A percentile compares a stretch with the other conserved stretches of the same genome.
These are phyloP conservation scores for Epizoanthus fatuus DNA, from an alignment of 92 coral and sea anemone species.

Conservation along the genomic window DNA sequence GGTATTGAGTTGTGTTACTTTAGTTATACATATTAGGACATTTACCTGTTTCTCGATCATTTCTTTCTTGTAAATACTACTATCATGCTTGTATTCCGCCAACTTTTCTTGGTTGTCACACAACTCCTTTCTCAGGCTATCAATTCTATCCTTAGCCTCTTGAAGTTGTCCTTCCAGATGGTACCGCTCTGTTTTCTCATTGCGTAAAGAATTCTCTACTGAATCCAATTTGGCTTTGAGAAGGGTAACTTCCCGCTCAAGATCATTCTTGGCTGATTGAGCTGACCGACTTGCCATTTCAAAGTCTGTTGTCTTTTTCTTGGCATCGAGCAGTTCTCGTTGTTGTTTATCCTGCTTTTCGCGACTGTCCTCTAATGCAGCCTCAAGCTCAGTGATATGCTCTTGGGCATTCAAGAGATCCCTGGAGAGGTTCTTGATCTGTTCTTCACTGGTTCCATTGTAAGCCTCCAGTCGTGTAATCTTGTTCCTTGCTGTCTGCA, in stretches of 20 bases:
- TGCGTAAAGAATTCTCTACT: constrained; percentile 69
- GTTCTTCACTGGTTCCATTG: constrained; percentile 65
- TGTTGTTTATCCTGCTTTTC: constrained; percentile 74
- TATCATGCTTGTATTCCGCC: constrained; percentile 66
- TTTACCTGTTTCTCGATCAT: constrained; percentile 63
- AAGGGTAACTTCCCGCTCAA: constrained; percentile 72
- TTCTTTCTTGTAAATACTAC: constrained; percentile 52
- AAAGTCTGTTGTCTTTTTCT: constrained; percentile 81
- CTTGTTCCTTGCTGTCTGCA: constrained; percentile 74
- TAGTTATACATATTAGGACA: background rate
- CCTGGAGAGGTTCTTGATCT: constrained; percentile 67
- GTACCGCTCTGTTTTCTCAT: constrained; percentile 67
- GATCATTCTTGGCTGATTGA: constrained; percentile 69
- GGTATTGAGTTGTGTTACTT: background rate
- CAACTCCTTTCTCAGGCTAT: constrained; percentile 58
- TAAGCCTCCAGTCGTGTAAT: constrained; percentile 86
- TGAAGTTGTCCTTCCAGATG: constrained; percentile 78
- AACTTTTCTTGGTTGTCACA: constrained; percentile 59
- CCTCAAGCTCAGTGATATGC: constrained; percentile 74
- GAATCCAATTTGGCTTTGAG: constrained; percentile 66
- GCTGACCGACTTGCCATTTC: constrained; percentile 78
- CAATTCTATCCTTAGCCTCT: constrained; percentile 72
- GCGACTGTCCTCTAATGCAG: constrained; percentile 55
- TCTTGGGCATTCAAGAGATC: constrained; percentile 73
- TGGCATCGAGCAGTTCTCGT: constrained; percentile 79